Conservation (phyloP, 1,140 invertebrate species). For the Ceratosolen solmsi region DNA sequence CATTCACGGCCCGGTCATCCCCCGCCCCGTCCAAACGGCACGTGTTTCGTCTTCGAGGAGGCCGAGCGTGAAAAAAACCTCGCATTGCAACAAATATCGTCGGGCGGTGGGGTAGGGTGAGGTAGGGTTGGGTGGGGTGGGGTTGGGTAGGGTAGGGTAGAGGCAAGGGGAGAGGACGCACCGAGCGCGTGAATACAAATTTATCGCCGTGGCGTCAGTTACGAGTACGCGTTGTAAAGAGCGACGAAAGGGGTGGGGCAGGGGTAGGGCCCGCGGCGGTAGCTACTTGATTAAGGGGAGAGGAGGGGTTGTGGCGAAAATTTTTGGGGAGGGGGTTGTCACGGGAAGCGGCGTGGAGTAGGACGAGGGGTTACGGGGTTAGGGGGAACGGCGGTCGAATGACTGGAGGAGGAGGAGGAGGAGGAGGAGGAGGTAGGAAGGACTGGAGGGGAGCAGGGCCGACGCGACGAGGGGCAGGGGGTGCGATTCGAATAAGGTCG, state of each 20-base stretch:
- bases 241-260: background rate
- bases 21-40: too few relatives aligned
- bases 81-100: background rate
- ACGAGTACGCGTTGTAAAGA: background rate
- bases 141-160: background rate
- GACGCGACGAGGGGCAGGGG: background rate
- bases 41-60: conserved; percentile 38
- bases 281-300: too few relatives aligned
- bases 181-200: background rate
- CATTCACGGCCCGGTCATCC: background rate
- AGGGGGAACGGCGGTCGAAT: too few relatives aligned
- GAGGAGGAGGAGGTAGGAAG: too few relatives aligned
- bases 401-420: too few relatives aligned
- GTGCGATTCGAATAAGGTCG: background rate
- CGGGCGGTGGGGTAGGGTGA: background rate
- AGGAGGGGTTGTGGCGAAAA: too few relatives aligned
- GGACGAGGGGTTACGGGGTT: too few relatives aligned
- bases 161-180: too few relatives aligned
- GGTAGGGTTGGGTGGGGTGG: background rate
- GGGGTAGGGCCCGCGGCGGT: background rate
- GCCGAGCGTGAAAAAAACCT: conserved; percentile 18
- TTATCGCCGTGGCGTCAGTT: too few relatives aligned
- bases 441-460: too few relatives aligned
- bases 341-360: too few relatives aligned
- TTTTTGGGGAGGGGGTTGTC: too few relatives aligned